Base-by-base conservation (phyloP, 2,797 vertebrate species). In the Nyctalus aviator region DNA sequence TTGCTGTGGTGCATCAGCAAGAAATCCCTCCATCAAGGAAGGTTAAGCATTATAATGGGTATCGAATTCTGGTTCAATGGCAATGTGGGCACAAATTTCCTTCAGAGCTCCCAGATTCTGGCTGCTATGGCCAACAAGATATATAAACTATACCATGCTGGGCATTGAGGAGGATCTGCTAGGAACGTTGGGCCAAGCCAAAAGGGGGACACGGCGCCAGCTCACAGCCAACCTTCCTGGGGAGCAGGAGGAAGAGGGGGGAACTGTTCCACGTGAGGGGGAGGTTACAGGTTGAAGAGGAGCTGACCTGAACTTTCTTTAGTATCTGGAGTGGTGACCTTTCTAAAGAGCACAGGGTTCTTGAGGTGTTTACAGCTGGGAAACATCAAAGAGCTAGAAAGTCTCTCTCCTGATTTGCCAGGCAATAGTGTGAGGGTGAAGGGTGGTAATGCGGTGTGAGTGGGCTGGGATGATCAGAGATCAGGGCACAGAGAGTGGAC, bases 21-120 rank as follows among this genome's bases (percentile, higher is more conserved):
- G 81, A 87, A 72, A 91, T 17, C 27, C 30, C 23, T 88, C 55
- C 57, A 27, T 37, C 25, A 46, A 46, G 66, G 66, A 41, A 85
- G 30, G 30, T 30, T 53, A 59, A 85, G 53, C 0, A 0, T 72
- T 72, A 72, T 21, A 64, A 48, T 15, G 75, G 59, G 9, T 77
- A 66, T 88, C 5, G 30, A 82, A 68, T 53, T 83, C 25, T 84
- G 62, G 93, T 30, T 32, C 37, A 79, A 6, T 14, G 46, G 64
- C 57, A 72, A 44, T 1, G 12, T 12, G 14, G 84, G 20, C 15
- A 15, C 14, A 82, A 30, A 30, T 92, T 81, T 62, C 69, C 46
- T 57, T 6, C 12, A 48, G 15, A 57, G 64, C 6, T 46, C 48
- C 48, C 77, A 81, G 69, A 46, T 68, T 59, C 48, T 12, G 6